These are phyloP conservation scores for Amphimallon solstitiale DNA, from an alignment of 2,888 invertebrate species.

Conservation along the genomic window DNA sequence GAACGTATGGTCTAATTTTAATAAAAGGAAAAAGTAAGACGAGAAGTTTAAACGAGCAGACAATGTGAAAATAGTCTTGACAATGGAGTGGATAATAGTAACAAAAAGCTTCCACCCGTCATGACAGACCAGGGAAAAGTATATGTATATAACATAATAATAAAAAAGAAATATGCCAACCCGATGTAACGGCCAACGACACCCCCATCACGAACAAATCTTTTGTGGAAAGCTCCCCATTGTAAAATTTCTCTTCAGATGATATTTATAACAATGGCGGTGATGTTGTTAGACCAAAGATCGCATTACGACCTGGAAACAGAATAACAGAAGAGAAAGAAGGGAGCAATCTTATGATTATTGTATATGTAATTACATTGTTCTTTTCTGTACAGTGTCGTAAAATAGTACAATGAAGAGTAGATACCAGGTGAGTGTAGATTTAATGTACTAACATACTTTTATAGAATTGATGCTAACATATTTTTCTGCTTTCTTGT, in stretches of 20 bases:
- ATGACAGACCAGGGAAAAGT: constrained; percentile 5
- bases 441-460: too few relatives aligned
- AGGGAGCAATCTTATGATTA: too few relatives aligned
- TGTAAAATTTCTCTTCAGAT: constrained; percentile 28
- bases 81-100: constrained; percentile 20
- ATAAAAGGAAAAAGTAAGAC: background rate
- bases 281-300: too few relatives aligned
- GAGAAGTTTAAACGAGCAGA: constrained; percentile 15
- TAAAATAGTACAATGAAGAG: too few relatives aligned
- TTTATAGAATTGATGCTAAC: too few relatives aligned
- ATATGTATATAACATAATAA: constrained; percentile 16
- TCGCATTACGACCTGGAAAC: too few relatives aligned
- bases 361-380: too few relatives aligned
- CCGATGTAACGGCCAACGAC: constrained; percentile 18
- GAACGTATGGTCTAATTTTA: too few relatives aligned
- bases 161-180: constrained; percentile 21
- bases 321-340: too few relatives aligned
- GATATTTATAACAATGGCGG: constrained; percentile 10
- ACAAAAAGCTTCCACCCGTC: constrained; percentile 9
- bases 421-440: too few relatives aligned
- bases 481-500: too few relatives aligned
- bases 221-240: constrained; percentile 23
- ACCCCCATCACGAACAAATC: constrained; percentile 24
- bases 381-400: too few relatives aligned
- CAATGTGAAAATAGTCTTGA: constrained; percentile 12